Evolutionary conservation across 2,888 invertebrate genomes (phyloP).

Genomic region (Nemoura dubitans): DNA sequence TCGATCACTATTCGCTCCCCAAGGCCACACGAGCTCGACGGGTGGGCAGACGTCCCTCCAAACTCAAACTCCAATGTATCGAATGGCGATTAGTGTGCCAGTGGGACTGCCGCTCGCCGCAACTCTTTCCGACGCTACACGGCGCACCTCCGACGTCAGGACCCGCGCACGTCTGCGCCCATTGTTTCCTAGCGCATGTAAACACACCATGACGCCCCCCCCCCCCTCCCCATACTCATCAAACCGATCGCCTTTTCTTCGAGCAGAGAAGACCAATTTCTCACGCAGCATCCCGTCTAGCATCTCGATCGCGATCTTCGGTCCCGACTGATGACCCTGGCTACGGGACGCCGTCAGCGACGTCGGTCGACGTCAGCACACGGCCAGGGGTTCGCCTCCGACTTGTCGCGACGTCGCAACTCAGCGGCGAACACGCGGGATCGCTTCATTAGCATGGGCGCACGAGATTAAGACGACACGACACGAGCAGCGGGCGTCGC

Average conservation of each 20-base stretch:
- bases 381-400: not conserved
- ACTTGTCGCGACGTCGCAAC: not conserved
- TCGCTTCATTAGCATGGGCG: not conserved
- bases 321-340: not conserved
- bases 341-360: constrained; percentile 21
- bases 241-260: constrained; percentile 46
- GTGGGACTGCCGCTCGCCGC: not conserved
- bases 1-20: not conserved
- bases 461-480: too few species aligned
- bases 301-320: not conserved
- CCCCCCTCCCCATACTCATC: constrained; percentile 38
- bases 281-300: constrained; percentile 41
- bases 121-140: not conserved
- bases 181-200: constrained; percentile 45
- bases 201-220: constrained; percentile 43
- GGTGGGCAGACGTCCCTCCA: not conserved
- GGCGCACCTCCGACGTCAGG: not conserved
- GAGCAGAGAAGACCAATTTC: constrained; percentile 44
- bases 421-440: not conserved
- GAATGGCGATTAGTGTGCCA: constrained; percentile 7
- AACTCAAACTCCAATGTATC: too few species aligned
- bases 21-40: not conserved
- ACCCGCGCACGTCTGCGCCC: constrained; percentile 4
- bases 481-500: too few species aligned
- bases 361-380: not conserved